These are phyloP conservation scores for Urocolius indicus DNA, from an alignment of 2,113 vertebrate genomes.

Conservation along the genomic window DNA sequence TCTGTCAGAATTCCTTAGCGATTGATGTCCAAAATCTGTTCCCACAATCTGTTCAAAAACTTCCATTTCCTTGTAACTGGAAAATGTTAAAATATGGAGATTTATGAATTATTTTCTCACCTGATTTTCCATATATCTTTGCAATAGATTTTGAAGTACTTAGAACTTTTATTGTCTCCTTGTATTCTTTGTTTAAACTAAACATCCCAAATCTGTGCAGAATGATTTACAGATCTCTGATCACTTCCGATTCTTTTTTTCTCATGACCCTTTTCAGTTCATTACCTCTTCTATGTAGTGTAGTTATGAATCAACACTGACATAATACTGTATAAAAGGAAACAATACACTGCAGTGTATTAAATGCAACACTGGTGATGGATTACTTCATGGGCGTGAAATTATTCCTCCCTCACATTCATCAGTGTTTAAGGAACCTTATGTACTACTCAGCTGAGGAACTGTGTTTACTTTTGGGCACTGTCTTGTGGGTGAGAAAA, in stretches of 20 bases:
- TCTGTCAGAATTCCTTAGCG: background rate
- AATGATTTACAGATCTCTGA: background rate
- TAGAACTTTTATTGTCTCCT: background rate
- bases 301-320: background rate
- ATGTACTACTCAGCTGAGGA: background rate
- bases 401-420: background rate
- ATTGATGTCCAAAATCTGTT: background rate
- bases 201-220: background rate
- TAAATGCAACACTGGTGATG: background rate
- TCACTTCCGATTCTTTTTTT: background rate
- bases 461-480: background rate
- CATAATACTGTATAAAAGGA: background rate
- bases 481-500: background rate
- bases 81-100: background rate
- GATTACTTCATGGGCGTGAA: background rate
- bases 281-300: background rate
- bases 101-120: background rate
- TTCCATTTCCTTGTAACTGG: background rate
- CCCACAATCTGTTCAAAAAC: background rate
- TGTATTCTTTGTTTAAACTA: background rate
- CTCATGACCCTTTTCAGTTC: background rate
- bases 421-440: background rate
- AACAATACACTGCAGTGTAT: background rate
- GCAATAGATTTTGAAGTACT: background rate
- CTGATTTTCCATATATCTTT: background rate